phyloP scores from a whole-genome alignment of 2,888 invertebrate species.

The Acholoe squamosa region DNA sequence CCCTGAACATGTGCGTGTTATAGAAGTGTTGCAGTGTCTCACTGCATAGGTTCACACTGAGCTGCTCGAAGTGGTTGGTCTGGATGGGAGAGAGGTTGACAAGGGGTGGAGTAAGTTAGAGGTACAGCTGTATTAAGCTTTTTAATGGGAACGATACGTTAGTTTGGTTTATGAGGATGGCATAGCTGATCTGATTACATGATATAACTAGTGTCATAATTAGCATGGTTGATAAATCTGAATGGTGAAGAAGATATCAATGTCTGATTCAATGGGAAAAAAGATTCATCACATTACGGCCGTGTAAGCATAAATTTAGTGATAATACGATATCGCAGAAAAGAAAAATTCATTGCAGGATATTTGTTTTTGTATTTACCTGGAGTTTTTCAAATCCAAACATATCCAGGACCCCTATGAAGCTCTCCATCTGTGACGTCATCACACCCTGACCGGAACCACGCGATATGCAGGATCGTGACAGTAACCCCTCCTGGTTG shows the following conservation, averaged over 20 bases:
- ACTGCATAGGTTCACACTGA: conserved; percentile 97
- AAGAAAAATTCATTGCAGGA: too few relatives aligned
- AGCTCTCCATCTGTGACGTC: conserved; percentile 84
- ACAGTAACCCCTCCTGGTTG: conserved; percentile 42
- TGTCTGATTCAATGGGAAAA: too few relatives aligned
- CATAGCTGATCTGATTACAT: too few relatives aligned
- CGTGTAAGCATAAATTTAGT: too few relatives aligned
- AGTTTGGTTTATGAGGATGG: neutral
- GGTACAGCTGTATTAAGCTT: neutral
- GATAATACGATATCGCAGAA: too few relatives aligned
- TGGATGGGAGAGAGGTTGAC: conserved; percentile 75
- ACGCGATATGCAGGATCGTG: neutral
- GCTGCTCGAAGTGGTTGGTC: conserved; percentile 94
- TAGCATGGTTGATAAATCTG: too few relatives aligned
- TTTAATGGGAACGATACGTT: neutral
- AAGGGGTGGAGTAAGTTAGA: neutral
- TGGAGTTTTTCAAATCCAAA: conserved; percentile 97
- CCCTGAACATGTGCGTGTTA: conserved; percentile 97
- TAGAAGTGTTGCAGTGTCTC: conserved; percentile 99
- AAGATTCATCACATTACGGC: too few relatives aligned
- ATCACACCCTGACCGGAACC: neutral
- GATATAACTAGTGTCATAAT: too few relatives aligned
- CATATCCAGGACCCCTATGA: conserved; percentile 97
- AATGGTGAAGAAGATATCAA: too few relatives aligned
- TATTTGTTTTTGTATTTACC: conserved; percentile 76